Evolutionary conservation across 1,140 invertebrate species (phyloP).

Genomic region (Euwallacea similis): DNA sequence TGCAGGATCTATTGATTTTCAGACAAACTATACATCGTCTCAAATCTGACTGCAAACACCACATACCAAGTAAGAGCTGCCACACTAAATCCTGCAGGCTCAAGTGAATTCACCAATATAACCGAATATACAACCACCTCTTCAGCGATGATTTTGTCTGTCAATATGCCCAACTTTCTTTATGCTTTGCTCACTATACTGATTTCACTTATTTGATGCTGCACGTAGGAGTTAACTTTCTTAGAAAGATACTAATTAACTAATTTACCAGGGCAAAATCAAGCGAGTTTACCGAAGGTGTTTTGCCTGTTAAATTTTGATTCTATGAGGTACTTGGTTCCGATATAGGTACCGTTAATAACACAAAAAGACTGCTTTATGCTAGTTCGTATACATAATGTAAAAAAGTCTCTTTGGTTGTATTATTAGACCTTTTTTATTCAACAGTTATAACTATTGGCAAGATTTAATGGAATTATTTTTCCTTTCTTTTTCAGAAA

Average conservation of each 20-base stretch:
- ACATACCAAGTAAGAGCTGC: constrained; percentile 49
- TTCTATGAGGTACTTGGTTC: no score
- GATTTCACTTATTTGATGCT: background rate
- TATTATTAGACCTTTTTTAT: background rate
- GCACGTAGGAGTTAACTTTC: no score
- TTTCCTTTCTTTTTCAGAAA: constrained; percentile 20
- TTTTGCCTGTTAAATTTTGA: no score
- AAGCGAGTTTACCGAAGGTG: no score
- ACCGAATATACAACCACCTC: constrained; percentile 15
- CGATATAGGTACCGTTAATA: constrained; percentile 2
- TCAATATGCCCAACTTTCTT: background rate
- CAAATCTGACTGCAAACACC: constrained; percentile 43
- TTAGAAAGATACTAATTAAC: no score
- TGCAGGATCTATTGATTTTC: constrained; percentile 25
- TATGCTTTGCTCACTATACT: no score
- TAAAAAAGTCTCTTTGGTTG: background rate
- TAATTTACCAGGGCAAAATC: background rate
- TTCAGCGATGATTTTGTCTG: background rate
- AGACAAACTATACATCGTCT: constrained; percentile 44
- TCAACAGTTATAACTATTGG: background rate
- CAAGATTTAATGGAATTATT: background rate
- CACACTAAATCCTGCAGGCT: constrained; percentile 47
- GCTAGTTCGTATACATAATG: constrained; percentile 17
- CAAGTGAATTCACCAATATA: constrained; percentile 46
- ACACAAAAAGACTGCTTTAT: constrained; percentile 22